Conservation (phyloP, 2,888 invertebrate genomes). For the Eucera pruinosa region DNA sequence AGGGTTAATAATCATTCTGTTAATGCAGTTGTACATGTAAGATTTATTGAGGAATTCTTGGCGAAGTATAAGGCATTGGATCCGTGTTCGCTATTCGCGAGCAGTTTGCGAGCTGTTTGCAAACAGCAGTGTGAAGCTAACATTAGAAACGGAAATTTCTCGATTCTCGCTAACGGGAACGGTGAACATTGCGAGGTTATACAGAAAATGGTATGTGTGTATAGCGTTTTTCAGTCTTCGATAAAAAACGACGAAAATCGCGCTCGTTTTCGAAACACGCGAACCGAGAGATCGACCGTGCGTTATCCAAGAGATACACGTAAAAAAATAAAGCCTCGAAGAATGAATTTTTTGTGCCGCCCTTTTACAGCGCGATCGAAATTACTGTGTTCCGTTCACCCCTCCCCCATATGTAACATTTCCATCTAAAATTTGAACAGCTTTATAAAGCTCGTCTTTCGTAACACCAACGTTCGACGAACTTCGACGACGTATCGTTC, state of each 20-base stretch:
- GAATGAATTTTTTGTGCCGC: slow-evolving; percentile 56
- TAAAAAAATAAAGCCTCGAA: slow-evolving; percentile 64
- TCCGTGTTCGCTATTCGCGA: too few relatives aligned
- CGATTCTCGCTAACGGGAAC: slow-evolving; percentile 42
- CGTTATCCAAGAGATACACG: slow-evolving; percentile 25
- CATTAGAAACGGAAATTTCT: slow-evolving; percentile 12
- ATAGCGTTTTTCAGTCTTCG: slow-evolving; percentile 76
- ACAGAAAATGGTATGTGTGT: slow-evolving; percentile 42
- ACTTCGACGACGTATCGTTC: slow-evolving; percentile 5
- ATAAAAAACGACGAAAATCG: slow-evolving; percentile 62
- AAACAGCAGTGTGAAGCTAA: too few relatives aligned
- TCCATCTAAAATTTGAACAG: slow-evolving; percentile 55
- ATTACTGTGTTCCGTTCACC: slow-evolving; percentile 36
- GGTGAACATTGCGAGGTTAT: slow-evolving; percentile 36
- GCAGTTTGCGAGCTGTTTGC: too few relatives aligned
- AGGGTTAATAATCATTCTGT: too few relatives aligned
- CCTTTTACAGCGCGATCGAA: slow-evolving; percentile 36
- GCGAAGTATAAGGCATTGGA: too few relatives aligned
- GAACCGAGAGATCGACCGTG: slow-evolving; percentile 37
- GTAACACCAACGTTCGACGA: slow-evolving; percentile 55
- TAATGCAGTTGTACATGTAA: too few relatives aligned
- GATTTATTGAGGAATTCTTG: too few relatives aligned
- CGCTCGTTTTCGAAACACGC: slow-evolving; percentile 30
- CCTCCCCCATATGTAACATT: slow-evolving; percentile 27
- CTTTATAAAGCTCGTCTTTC: slow-evolving; percentile 56